Base-by-base conservation (phyloP, 2,113 vertebrate species). In the Podocnemis expansa region DNA sequence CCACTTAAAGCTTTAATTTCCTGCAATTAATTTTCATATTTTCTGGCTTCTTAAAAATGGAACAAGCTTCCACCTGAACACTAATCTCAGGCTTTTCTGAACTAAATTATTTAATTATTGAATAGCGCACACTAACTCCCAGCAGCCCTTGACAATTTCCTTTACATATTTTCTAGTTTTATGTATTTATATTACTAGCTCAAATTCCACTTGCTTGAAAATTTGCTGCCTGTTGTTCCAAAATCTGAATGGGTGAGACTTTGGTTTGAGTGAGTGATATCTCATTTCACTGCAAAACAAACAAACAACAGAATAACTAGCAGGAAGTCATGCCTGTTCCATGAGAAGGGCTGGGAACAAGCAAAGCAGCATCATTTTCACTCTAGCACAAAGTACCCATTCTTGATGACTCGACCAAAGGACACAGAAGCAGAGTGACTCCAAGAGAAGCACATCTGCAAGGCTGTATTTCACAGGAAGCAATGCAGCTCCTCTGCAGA, bases 401-500 rank as follows among this genome's bases (percentile, higher is more conserved):
- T 98, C 98, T 98, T 97, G 95, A 93, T 76, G 89, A 45, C 89
- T 90, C 92, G 94, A 97, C 94, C 95, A 55, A 94, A 94, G 94
- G 95, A 97, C 97, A 94, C 86, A 85, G 95, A 94, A 93, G 93
- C 91, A 60, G 80, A 93, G 93, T 45, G 82, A 94, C 5, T 38
- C 84, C 31, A 25, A 95, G 96, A 51, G 58, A 67, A 49, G 97
- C 97, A 97, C 97, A 96, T 98, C 97, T 98, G 97, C 95, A 89
- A 91, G 94, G 78, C 97, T 93, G 86, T 85, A 93, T 98, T 97
- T 96, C 97, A 97, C 97, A 98, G 98, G 98, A 98, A 98, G 97
- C 83, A 89, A 89, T 11, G 89, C 82, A 91, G 96, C 94, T 98
- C 96, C 94, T 97, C 93, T 80, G 83, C 97, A 98, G 98, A 98